These are phyloP conservation scores for Crotalus helleri DNA, from an alignment of 2,113 vertebrate species.

Conservation along the genomic window DNA sequence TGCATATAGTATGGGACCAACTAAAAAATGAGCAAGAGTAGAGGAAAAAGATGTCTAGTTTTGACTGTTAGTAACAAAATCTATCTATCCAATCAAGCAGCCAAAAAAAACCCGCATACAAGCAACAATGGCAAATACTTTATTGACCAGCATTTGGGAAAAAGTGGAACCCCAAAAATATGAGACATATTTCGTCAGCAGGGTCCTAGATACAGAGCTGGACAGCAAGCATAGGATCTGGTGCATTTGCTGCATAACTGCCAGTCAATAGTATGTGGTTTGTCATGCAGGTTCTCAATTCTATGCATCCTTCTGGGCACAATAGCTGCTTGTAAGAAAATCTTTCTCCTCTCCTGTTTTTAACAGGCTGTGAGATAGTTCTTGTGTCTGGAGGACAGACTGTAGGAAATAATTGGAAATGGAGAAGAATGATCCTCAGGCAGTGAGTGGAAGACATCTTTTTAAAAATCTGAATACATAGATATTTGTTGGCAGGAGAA, in stretches of 20 bases:
- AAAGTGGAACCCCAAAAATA: not conserved
- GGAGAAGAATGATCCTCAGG: not conserved
- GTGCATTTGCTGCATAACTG: not conserved
- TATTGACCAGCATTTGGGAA: not conserved
- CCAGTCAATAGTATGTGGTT: not conserved
- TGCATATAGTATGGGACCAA: not conserved
- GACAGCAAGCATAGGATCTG: not conserved
- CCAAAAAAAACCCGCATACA: not conserved
- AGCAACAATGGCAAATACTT: not conserved
- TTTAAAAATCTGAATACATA: not conserved
- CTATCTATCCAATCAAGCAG: not conserved
- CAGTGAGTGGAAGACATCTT: not conserved
- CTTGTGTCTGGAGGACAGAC: not conserved
- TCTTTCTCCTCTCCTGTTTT: not conserved
- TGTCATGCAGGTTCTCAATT: not conserved
- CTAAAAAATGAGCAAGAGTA: not conserved
- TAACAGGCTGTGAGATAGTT: not conserved
- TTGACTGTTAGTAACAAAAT: not conserved
- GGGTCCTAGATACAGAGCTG: not conserved
- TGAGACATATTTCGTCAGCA: not conserved
- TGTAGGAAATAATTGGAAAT: not conserved
- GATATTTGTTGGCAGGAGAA: not conserved
- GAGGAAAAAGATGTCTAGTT: not conserved
- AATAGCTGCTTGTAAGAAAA: not conserved
- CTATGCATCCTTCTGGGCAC: not conserved